Conservation (phyloP, 2,888 invertebrate species). For the Aelia acuminata region DNA sequence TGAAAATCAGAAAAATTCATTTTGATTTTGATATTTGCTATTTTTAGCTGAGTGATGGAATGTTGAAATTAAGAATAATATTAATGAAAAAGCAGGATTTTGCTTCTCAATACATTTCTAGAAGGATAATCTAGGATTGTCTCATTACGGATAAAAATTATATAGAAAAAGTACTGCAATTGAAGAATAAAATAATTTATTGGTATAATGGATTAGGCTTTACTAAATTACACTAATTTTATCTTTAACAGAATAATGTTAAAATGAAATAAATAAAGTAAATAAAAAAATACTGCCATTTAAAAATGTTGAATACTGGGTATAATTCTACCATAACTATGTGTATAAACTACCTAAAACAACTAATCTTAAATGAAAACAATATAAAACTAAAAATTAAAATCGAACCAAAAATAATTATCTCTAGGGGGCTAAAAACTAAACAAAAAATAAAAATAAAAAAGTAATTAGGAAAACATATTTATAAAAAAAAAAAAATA, state of each 20-base stretch:
- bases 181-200: neutral
- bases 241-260: neutral
- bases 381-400: conserved; percentile 29
- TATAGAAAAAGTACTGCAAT: neutral
- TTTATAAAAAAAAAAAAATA: neutral
- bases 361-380: conserved; percentile 37
- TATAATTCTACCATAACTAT: neutral
- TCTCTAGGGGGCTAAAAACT: conserved; percentile 23
- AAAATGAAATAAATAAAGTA: neutral
- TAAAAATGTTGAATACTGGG: neutral
- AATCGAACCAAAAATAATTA: conserved; percentile 51
- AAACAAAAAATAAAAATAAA: neutral
- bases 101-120: neutral
- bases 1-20: neutral
- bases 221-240: neutral
- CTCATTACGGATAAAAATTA: neutral
- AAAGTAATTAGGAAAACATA: neutral
- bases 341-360: neutral
- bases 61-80: neutral
- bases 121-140: neutral
- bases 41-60: neutral
- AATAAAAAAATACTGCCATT: neutral
- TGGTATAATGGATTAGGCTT: too few relatives aligned
- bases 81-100: neutral
- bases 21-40: neutral